phyloP scores from a whole-genome alignment of 1,140 invertebrate species.

The Drosophila fuyamai region DNA sequence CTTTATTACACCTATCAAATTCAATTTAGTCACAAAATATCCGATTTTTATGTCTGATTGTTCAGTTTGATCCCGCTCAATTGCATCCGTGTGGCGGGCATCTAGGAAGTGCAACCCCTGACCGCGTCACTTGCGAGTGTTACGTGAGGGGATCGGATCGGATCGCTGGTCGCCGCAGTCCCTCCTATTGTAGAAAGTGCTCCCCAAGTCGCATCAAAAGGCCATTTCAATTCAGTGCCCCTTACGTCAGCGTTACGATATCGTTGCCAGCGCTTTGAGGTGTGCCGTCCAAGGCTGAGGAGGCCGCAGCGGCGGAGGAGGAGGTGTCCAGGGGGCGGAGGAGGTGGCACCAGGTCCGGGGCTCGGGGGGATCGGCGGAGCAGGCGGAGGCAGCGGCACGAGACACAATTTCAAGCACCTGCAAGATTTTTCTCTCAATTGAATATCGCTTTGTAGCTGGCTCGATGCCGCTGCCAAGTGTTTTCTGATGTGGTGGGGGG shows the following conservation, averaged over 20 bases:
- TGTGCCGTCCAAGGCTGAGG: conserved; percentile 49
- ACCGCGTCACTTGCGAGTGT: conserved; percentile 24
- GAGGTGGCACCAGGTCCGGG: neutral
- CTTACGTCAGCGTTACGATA: conserved; percentile 75
- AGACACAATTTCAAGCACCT: conserved; percentile 73
- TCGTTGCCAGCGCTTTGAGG: conserved; percentile 55
- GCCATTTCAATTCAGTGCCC: conserved; percentile 71
- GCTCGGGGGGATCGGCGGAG: conserved; percentile 4
- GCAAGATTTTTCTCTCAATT: conserved; percentile 68
- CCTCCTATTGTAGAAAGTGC: conserved; percentile 51
- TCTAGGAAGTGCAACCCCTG: conserved; percentile 52
- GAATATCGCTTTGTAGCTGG: conserved; percentile 63
- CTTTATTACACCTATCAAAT: conserved; percentile 3
- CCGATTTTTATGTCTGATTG: conserved; percentile 9
- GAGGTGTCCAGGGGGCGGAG: conserved; percentile 12
- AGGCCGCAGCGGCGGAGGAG: conserved; percentile 1
- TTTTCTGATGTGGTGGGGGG: neutral
- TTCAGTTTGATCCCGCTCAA: conserved; percentile 30
- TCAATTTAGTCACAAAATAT: conserved; percentile 10
- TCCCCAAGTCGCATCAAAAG: conserved; percentile 40
- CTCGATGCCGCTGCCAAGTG: conserved; percentile 57
- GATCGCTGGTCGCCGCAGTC: conserved; percentile 2
- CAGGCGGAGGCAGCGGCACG: conserved; percentile 39
- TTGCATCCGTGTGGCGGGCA: conserved; percentile 58
- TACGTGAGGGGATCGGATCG: conserved; percentile 30